Evolutionary conservation across 1,140 invertebrate species (phyloP).

Genomic region (Trichonephila inaurata): DNA sequence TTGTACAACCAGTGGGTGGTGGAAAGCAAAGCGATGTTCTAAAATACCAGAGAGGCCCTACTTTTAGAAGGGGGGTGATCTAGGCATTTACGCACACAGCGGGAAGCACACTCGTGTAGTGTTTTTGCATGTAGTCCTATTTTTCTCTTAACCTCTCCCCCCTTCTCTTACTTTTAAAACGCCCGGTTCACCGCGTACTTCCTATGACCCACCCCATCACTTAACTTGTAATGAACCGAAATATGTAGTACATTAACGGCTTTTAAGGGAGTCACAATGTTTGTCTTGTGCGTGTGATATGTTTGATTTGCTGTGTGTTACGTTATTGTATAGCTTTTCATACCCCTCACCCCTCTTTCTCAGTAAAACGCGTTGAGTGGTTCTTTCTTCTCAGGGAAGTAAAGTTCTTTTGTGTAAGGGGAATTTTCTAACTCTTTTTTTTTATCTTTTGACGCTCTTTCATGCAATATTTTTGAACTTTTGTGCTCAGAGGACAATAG

Average conservation of each 20-base stretch:
- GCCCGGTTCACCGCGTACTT: not conserved
- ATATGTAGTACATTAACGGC: constrained; percentile 61
- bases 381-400: not conserved
- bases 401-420: not conserved
- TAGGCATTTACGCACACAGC: not conserved
- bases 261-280: constrained; percentile 60
- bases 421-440: not conserved
- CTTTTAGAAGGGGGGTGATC: not conserved
- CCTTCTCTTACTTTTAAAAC: constrained; percentile 42
- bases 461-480: not conserved
- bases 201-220: not conserved
- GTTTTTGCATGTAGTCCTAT: constrained; percentile 65
- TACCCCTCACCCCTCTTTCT: not conserved
- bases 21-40: constrained; percentile 22
- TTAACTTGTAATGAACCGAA: constrained; percentile 37
- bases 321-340: not conserved
- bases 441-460: not conserved
- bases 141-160: not conserved
- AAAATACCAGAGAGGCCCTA: constrained; percentile 42
- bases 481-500: not conserved
- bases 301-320: constrained; percentile 30
- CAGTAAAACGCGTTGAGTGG: not conserved
- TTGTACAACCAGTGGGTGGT: constrained; percentile 19
- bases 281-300: constrained; percentile 33
- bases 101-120: constrained; percentile 29